Base-by-base conservation (phyloP, 23 tunicate genomes). In the Ciona savignyi region DNA sequence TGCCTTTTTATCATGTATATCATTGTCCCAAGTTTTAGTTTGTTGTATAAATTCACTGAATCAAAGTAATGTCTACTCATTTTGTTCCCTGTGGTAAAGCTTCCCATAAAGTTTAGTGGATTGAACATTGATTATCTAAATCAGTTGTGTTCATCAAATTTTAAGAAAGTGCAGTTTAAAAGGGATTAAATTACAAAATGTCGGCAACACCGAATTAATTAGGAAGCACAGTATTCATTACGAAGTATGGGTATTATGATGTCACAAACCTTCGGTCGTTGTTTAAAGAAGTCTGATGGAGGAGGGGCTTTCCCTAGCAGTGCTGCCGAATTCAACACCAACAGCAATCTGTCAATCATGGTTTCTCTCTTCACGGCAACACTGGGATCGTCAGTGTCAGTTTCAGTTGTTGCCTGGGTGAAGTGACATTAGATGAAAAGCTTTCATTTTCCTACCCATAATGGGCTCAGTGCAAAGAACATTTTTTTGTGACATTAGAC, bases 281-380 rank as follows among this genome's bases (percentile, higher is more conserved):
- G 80, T 76, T 73, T 70, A 83, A 91, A 76, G 21, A 91, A 75
- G 0, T 85, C 91, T 3, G 85, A 30, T 28, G 97, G 97, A 1
- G 87, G 86, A 20, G 97, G 97, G 23, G 81, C 97, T 84, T 84
- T 91, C 20, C 86, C 91, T 23, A 85, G 78, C 28, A 80, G 25
- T 0, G 83, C 86, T 29, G 97, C 91, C 3, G 90, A 75, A 66
- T 91, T 60, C 2, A 91, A 85, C 1, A 91, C 79, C 35, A 84
- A 66, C 73, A 91, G 72, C 70, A 91, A 35, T 30, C 97, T 62
- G 30, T 85, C 91, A 1, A 91, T 77, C 97, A 91, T 91, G 0
- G 91, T 85, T 60, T 80, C 79, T 0, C 97, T 84, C 62, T 80
- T 85, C 35, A 0, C 71, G 0, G 25, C 51, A 32, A 27, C 32